Conservation (phyloP, 1,140 invertebrate species). For the Aphaenogaster ashmeadi region DNA sequence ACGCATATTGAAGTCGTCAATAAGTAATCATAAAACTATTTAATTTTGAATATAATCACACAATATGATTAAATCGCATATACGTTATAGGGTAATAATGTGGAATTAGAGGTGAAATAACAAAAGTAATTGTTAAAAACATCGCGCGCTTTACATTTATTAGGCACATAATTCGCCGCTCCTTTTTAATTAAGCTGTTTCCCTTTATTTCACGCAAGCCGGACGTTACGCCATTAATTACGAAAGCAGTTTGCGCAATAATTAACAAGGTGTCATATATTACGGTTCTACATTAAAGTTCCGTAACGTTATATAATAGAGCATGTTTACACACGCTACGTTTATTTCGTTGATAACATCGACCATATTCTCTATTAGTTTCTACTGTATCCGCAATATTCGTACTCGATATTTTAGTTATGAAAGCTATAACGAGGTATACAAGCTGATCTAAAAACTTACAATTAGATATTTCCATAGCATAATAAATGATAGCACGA, state of each 20-base stretch:
- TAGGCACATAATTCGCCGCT: background rate
- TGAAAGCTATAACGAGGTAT: background rate
- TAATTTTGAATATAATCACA: slow-evolving; percentile 11
- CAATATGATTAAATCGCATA: background rate
- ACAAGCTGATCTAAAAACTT: background rate
- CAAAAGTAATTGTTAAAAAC: background rate
- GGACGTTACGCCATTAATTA: slow-evolving; percentile 48
- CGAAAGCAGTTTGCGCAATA: slow-evolving; percentile 18
- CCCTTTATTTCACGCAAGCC: slow-evolving; percentile 19
- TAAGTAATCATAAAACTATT: background rate
- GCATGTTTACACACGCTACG: background rate
- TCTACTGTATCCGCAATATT: background rate
- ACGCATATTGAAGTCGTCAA: background rate
- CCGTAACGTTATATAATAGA: background rate
- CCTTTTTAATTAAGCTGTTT: slow-evolving; percentile 47
- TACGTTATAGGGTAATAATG: background rate
- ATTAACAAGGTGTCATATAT: slow-evolving; percentile 46
- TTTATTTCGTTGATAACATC: slow-evolving; percentile 10
- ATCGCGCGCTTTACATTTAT: slow-evolving; percentile 25
- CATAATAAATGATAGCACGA: background rate
- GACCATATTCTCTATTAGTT: slow-evolving; percentile 6
- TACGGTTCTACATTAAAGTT: slow-evolving; percentile 28
- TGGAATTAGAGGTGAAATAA: background rate
- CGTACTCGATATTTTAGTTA: slow-evolving; percentile 7
- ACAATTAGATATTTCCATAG: background rate